Base-by-base conservation (phyloP, 2,113 vertebrate genomes). In the Atlantisia rogersi region DNA sequence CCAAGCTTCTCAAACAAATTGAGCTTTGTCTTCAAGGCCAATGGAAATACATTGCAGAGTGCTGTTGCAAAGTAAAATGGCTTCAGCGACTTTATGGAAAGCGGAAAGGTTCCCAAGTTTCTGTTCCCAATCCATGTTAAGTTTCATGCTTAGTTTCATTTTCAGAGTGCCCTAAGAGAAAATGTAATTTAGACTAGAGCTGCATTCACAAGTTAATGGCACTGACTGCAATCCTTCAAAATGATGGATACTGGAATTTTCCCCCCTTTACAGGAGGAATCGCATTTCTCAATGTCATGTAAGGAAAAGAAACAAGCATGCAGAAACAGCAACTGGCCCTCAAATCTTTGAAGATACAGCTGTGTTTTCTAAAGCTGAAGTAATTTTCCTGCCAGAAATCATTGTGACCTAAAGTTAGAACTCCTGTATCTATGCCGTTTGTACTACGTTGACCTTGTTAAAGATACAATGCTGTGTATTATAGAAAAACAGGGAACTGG, bases 161-260 rank as follows among this genome's bases (percentile, higher is more conserved):
- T 95, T 92, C 76, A 77, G 86, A 90, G 80, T 93, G 90, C 93
- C 92, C 79, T 90, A 90, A 79, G 88, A 95, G 90, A 95, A 97
- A 96, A 94, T 70, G 94, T 89, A 91, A 82, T 95, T 96, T 86
- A 88, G 85, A 53, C 59, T 88, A 29, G 56, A 84, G 63, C 79
- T 88, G 84, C 75, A 88, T 83, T 92, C 85, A 84, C 37, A 86
- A 80, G 70, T 55, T 91, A 87, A 95, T 83, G 95, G 67, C 56
- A 77, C 39, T 91, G 73, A 69, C 73, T 91, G 92, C 59, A 94
- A 92, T 95, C 92, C 86, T 94, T 96, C 93, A 96, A 91, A 93
- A 94, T 97, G 93, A 94, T 92, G 85, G 88, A 97, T 96, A 90
- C 22, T 83, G 90, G 91, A 94, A 97, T 94, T 94, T 87, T 7